Conservation (phyloP, 2,888 invertebrate species). For the Silvanus unidentatus region DNA sequence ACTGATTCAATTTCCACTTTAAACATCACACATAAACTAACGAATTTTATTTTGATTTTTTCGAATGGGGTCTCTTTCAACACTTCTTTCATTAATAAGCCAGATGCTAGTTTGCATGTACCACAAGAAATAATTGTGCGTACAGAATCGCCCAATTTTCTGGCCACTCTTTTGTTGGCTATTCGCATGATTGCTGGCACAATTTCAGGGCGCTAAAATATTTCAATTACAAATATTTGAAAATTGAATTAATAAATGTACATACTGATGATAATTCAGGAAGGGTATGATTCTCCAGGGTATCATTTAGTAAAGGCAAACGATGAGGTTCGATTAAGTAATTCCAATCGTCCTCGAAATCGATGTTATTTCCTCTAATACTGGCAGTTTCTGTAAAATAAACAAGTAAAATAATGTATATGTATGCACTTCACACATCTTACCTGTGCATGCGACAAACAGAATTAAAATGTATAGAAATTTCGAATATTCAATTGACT, state of each 20-base stretch:
- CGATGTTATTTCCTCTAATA: conserved; percentile 1
- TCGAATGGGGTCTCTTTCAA: conserved; percentile 70
- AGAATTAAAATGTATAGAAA: too few species aligned
- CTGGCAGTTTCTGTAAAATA: neutral
- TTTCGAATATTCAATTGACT: too few species aligned
- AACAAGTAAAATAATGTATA: neutral
- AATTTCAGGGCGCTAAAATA: neutral
- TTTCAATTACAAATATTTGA: too few species aligned
- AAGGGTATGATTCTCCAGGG: conserved; percentile 19
- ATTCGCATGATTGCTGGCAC: neutral
- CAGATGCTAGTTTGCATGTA: conserved; percentile 24
- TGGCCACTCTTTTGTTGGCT: conserved; percentile 19
- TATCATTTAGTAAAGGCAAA: conserved; percentile 24
- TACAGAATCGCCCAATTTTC: conserved; percentile 29
- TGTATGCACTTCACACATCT: neutral
- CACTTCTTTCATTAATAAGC: conserved; percentile 67
- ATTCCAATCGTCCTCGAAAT: conserved; percentile 32
- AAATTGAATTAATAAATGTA: too few species aligned
- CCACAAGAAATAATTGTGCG: conserved; percentile 29
- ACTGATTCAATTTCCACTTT: conserved; percentile 80
- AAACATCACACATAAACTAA: conserved; percentile 75
- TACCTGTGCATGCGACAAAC: too few species aligned
- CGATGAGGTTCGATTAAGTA: conserved; percentile 25
- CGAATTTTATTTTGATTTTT: conserved; percentile 74
- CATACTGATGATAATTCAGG: conserved; percentile 8